phyloP scores from a whole-genome alignment of 2,113 vertebrate genomes.

The Dipodomys merriami region DNA sequence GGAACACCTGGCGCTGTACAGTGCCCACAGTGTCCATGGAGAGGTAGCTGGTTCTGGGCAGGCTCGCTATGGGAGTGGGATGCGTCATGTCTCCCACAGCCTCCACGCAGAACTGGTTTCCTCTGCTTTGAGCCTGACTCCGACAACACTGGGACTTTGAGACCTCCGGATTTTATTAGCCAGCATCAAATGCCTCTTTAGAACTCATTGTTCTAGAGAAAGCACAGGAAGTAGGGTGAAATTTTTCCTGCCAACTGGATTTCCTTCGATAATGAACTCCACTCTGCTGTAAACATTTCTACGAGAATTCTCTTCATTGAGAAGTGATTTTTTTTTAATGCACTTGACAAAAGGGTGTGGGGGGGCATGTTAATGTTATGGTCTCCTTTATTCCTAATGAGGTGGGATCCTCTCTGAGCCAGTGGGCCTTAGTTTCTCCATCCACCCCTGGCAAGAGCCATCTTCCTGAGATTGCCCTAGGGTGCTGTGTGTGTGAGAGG shows the following conservation, averaged over 20 bases:
- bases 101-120: background rate
- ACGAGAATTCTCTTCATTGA: constrained; percentile 40
- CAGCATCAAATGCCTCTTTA: background rate
- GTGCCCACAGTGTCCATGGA: rapidly evolving
- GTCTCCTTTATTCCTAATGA: constrained; percentile 39
- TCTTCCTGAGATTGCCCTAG: no score
- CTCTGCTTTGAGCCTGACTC: constrained; percentile 1
- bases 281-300: background rate
- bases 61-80: background rate
- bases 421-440: background rate
- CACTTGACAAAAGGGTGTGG: background rate
- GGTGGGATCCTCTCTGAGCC: background rate
- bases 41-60: rapidly evolving
- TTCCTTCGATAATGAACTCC: constrained; percentile 43
- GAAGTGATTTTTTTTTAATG: constrained; percentile 35
- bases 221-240: background rate
- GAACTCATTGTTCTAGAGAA: background rate
- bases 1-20: rapidly evolving
- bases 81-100: background rate
- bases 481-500: rapidly evolving
- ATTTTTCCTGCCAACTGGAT: background rate
- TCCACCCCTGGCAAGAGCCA: background rate
- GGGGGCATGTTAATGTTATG: background rate
- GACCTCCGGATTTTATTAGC: background rate
- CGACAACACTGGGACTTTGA: constrained; percentile 1